A percentile compares a stretch with the other conserved stretches of the same genome.
Conservation (phyloP, 2,888 invertebrate genomes). For the Metallyticus violacea region DNA sequence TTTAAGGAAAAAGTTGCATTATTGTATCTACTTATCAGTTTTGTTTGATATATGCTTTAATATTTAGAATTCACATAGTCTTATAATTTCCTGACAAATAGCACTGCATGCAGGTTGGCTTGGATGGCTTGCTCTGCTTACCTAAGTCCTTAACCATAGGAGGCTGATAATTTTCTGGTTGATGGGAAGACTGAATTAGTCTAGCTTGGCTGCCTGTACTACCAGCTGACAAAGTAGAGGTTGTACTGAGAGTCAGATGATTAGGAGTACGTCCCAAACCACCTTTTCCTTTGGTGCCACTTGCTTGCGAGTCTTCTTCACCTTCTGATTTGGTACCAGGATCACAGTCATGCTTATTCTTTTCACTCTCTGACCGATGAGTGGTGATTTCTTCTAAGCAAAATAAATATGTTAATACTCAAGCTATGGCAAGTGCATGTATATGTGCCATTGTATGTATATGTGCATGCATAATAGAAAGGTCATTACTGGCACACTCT, state of each 20-base stretch:
- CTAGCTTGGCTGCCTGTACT: constrained; percentile 91
- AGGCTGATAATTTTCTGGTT: constrained; percentile 88
- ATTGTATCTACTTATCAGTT: too few relatives aligned
- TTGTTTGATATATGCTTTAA: too few relatives aligned
- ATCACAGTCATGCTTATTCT: constrained; percentile 47
- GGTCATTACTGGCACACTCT: too few relatives aligned
- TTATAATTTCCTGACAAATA: constrained; percentile 59
- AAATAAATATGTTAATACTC: not conserved
- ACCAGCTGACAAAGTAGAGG: constrained; percentile 89
- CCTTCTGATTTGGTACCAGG: constrained; percentile 83
- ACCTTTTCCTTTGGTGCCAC: constrained; percentile 50
- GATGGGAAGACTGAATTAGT: constrained; percentile 90
- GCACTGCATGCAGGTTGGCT: constrained; percentile 65
- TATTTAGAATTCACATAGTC: not conserved
- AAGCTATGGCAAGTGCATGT: too few relatives aligned
- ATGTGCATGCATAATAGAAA: too few relatives aligned
- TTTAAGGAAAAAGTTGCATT: too few relatives aligned
- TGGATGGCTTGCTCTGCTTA: constrained; percentile 55
- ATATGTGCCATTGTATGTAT: too few relatives aligned
- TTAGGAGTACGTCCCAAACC: constrained; percentile 85
- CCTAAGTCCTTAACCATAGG: constrained; percentile 85
- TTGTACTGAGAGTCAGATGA: constrained; percentile 89
- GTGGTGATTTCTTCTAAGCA: not conserved
- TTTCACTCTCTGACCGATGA: constrained; percentile 34
- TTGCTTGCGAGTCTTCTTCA: constrained; percentile 75